Evolutionary conservation across 2,113 vertebrate genomes (phyloP).

Genomic region (Cinclus mexicanus): DNA sequence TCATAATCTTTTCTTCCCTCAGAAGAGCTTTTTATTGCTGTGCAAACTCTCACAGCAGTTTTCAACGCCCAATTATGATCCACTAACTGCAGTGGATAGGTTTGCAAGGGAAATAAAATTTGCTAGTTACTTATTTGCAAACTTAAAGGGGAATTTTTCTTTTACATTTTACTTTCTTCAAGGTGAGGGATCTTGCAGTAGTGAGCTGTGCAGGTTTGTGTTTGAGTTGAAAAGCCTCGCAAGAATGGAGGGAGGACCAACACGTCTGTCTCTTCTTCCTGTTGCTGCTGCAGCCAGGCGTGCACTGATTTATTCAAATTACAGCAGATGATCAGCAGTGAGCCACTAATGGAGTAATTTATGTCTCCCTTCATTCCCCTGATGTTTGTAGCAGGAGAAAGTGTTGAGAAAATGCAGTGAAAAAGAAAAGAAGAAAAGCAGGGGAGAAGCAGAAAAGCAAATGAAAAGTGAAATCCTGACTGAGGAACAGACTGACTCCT

Average conservation of each 20-base stretch:
- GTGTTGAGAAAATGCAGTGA: not conserved
- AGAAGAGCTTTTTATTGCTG: not conserved
- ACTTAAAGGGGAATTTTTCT: not conserved
- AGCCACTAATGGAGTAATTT: constrained; percentile 13
- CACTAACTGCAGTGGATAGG: not conserved
- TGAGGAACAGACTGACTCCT: not conserved
- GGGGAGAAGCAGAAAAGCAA: not conserved
- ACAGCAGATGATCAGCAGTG: not conserved
- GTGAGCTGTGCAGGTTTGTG: not conserved
- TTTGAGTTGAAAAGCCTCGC: not conserved
- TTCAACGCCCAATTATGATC: not conserved
- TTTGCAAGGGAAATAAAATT: not conserved
- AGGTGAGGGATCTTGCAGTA: not conserved
- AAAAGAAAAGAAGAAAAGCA: not conserved
- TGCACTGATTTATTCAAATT: constrained; percentile 29
- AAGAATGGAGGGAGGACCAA: not conserved
- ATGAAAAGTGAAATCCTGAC: not conserved
- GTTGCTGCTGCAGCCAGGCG: not conserved
- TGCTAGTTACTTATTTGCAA: not conserved
- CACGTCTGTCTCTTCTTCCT: not conserved
- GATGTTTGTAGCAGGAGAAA: not conserved
- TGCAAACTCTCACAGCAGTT: not conserved
- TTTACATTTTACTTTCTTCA: not conserved
- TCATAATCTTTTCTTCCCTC: not conserved
- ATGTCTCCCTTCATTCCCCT: not conserved